These are phyloP conservation scores for Gymnogyps californianus DNA, from an alignment of 2,113 vertebrate species.

Conservation along the genomic window DNA sequence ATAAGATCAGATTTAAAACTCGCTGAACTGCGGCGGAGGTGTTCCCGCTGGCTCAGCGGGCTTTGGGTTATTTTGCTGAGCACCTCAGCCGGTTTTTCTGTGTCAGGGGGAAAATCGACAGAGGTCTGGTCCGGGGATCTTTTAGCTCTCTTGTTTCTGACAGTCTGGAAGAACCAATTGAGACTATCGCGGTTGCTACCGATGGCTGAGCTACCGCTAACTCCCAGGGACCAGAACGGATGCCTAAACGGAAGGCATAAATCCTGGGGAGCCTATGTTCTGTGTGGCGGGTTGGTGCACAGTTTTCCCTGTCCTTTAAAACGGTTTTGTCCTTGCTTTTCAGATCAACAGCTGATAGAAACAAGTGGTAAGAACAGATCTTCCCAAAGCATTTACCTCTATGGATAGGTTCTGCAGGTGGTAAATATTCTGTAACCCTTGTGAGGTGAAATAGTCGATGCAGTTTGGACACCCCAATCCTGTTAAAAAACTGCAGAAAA, in stretches of 20 bases:
- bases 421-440: slow-evolving; percentile 95
- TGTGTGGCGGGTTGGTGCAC: not conserved
- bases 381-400: slow-evolving; percentile 84
- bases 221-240: not conserved
- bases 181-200: not conserved
- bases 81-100: not conserved
- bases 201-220: not conserved
- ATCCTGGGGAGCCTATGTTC: rapidly evolving
- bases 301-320: not conserved
- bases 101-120: not conserved
- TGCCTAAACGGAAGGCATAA: not conserved
- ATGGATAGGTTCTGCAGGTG: slow-evolving; percentile 96
- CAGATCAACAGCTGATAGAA: not conserved
- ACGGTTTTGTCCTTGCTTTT: not conserved
- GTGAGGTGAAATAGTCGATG: slow-evolving; percentile 97
- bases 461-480: slow-evolving; percentile 97
- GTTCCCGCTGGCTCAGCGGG: not conserved
- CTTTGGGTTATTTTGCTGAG: not conserved
- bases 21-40: rapidly evolving
- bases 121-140: not conserved
- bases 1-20: not conserved
- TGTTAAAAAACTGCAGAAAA: slow-evolving; percentile 93
- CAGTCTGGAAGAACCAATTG: not conserved
- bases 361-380: slow-evolving; percentile 9
- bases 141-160: not conserved